Conservation (phyloP, 2,888 invertebrate species). For the Drosophila kuntzei region DNA sequence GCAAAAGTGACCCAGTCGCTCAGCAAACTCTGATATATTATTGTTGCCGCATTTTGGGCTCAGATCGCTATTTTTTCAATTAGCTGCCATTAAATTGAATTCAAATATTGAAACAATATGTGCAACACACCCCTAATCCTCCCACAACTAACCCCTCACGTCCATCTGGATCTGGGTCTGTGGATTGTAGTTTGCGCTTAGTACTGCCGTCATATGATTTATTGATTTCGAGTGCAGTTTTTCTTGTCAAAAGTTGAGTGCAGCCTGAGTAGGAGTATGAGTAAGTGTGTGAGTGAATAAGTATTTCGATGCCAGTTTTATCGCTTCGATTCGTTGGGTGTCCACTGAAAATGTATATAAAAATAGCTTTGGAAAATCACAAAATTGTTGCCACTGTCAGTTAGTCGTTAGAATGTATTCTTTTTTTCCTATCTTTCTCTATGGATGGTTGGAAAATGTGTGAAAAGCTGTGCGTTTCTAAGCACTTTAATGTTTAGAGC, state of each 20-base stretch:
- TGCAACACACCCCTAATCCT: constrained; percentile 12
- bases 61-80: constrained; percentile 73
- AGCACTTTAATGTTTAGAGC: constrained; percentile 27
- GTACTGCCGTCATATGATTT: constrained; percentile 63
- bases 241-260: constrained; percentile 66
- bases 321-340: constrained; percentile 16
- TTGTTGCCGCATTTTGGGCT: constrained; percentile 63
- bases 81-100: constrained; percentile 81
- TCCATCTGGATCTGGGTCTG: background rate
- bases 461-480: constrained; percentile 15
- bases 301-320: constrained; percentile 34
- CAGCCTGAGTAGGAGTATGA: constrained; percentile 22
- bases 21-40: constrained; percentile 60
- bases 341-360: constrained; percentile 44
- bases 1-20: constrained; percentile 27
- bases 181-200: constrained; percentile 65
- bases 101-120: constrained; percentile 81
- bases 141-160: background rate
- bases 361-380: constrained; percentile 54
- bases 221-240: constrained; percentile 75
- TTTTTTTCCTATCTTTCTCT: background rate
- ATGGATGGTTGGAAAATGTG: constrained; percentile 25
- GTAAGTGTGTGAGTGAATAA: constrained; percentile 11
- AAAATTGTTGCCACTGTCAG: constrained; percentile 46
- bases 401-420: constrained; percentile 21